These are phyloP conservation scores for Thaumetopoea pityocampa DNA, from an alignment of 1,140 invertebrate genomes.

Conservation along the genomic window DNA sequence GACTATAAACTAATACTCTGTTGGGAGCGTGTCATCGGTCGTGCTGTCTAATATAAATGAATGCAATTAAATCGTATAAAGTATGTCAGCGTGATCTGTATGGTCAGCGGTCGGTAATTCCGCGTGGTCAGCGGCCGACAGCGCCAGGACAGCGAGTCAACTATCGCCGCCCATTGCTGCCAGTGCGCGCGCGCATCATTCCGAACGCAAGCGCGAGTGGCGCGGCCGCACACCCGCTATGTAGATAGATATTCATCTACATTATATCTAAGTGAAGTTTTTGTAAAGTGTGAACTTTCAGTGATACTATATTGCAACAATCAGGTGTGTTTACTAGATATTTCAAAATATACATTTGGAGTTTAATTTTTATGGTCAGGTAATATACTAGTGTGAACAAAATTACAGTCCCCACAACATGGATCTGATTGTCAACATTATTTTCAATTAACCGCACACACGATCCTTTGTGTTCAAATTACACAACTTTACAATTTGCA, in stretches of 20 bases:
- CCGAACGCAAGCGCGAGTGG: conserved; percentile 32
- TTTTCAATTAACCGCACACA: too few species aligned
- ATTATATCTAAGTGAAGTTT: conserved; percentile 45
- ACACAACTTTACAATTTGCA: too few species aligned
- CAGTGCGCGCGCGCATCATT: conserved; percentile 58
- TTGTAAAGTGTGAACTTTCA: conserved; percentile 35
- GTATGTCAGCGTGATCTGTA: conserved; percentile 13
- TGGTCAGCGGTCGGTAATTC: conserved; percentile 31
- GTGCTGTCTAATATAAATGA: conserved; percentile 1
- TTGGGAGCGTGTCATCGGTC: not conserved
- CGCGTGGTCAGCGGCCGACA: too few species aligned
- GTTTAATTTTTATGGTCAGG: not conserved
- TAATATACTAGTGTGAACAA: not conserved
- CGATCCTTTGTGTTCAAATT: too few species aligned
- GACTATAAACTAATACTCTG: not conserved
- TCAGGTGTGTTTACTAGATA: conserved; percentile 15
- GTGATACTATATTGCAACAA: conserved; percentile 10
- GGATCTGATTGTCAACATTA: too few species aligned
- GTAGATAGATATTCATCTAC: conserved; percentile 22
- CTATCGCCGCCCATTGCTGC: conserved; percentile 41
- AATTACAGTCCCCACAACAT: too few species aligned
- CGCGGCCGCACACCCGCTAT: conserved; percentile 36
- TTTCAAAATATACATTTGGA: too few species aligned
- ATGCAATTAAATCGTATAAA: conserved; percentile 10
- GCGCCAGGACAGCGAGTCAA: conserved; percentile 50